These are phyloP conservation scores for Leptarthrus brevirostris DNA, from an alignment of 2,888 invertebrate genomes.

Conservation along the genomic window DNA sequence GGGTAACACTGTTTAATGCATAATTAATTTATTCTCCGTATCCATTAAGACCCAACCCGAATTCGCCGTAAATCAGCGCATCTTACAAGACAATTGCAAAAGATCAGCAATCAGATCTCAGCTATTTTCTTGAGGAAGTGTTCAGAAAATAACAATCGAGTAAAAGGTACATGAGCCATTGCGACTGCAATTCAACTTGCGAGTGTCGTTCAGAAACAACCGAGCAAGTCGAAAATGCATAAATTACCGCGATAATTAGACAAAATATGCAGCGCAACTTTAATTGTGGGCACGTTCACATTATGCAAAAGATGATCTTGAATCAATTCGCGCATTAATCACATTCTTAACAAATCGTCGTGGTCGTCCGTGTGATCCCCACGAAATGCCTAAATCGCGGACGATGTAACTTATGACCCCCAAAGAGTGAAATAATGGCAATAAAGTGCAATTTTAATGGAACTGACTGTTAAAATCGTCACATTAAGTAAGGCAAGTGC, in stretches of 20 bases:
- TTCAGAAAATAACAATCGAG: not conserved
- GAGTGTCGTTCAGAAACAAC: not conserved
- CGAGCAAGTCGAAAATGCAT: constrained; percentile 4
- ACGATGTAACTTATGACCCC: constrained; percentile 21
- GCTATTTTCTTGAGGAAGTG: not conserved
- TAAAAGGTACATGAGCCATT: not conserved
- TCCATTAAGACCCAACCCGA: not conserved
- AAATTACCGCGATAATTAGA: constrained; percentile 28
- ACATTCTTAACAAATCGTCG: constrained; percentile 10
- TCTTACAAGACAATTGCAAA: not conserved
- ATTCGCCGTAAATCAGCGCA: not conserved
- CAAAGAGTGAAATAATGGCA: constrained; percentile 32
- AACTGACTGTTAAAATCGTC: constrained; percentile 26
- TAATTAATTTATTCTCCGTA: not conserved
- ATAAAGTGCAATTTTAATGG: constrained; percentile 37
- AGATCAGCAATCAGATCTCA: not conserved
- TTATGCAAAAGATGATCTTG: constrained; percentile 29
- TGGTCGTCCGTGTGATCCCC: not conserved
- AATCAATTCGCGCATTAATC: constrained; percentile 28
- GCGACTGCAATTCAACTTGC: not conserved
- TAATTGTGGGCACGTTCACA: constrained; percentile 28
- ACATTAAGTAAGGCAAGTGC: constrained; percentile 29
- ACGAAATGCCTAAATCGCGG: not conserved
- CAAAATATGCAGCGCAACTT: constrained; percentile 10
- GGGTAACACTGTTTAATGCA: not conserved